A percentile compares a stretch with the other conserved stretches of the same genome.
Evolutionary conservation across 1,140 invertebrate species (phyloP).

Genomic region (Himalopsyche phryganea): DNA sequence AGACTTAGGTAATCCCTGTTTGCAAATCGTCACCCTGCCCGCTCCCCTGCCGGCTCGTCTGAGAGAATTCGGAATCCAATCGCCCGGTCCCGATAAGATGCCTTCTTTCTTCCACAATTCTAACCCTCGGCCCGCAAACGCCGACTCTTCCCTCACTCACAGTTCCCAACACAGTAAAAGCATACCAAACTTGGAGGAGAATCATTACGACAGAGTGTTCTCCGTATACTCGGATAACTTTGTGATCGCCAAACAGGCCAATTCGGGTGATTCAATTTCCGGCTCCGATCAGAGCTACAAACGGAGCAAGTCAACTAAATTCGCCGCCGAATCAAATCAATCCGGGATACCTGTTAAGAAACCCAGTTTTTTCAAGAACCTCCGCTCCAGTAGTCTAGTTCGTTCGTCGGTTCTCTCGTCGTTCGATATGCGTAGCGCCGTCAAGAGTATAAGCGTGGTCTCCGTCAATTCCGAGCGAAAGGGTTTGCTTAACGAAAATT

Average conservation of each 20-base stretch:
- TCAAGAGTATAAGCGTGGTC: constrained; percentile 26
- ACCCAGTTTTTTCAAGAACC: constrained; percentile 39
- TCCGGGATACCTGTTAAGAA: constrained; percentile 30
- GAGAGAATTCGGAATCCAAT: background rate
- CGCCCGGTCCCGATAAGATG: background rate
- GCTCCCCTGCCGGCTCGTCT: background rate
- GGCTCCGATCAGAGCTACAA: background rate
- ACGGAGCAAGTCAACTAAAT: constrained; percentile 1
- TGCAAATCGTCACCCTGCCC: constrained; percentile 7
- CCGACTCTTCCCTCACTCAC: background rate
- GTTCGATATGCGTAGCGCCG: constrained; percentile 30
- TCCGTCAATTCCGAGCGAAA: constrained; percentile 41
- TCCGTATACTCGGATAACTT: constrained; percentile 42
- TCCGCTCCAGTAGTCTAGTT: constrained; percentile 42
- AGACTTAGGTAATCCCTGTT: constrained; percentile 15
- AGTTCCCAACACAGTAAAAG: constrained; percentile 16
- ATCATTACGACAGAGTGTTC: constrained; percentile 47
- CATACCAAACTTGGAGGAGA: constrained; percentile 13
- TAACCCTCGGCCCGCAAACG: background rate
- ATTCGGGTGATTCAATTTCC: constrained; percentile 33
- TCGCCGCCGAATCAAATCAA: no score
- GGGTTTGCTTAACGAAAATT: constrained; percentile 41
- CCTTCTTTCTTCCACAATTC: background rate
- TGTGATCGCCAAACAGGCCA: constrained; percentile 40
- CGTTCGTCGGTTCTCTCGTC: constrained; percentile 28